Evolutionary conservation across 1,140 invertebrate genomes (phyloP).

Genomic region (Eciton burchellii): DNA sequence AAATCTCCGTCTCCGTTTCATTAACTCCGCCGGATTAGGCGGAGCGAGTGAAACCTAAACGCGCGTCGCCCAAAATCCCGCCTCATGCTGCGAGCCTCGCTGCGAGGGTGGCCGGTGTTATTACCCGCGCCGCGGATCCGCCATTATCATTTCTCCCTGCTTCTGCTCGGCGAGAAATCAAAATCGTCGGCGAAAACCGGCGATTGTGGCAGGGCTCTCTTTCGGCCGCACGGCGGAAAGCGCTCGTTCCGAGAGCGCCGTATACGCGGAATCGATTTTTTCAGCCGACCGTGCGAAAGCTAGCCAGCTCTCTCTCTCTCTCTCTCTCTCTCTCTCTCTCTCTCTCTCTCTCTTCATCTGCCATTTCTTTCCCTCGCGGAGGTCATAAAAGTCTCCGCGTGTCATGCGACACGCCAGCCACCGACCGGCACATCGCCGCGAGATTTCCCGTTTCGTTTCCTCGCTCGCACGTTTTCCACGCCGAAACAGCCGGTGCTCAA

Average conservation of each 20-base stretch:
- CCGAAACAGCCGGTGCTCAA: slow-evolving; percentile 61
- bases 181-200: slow-evolving; percentile 62
- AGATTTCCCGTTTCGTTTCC: slow-evolving; percentile 65
- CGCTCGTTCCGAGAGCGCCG: slow-evolving; percentile 15
- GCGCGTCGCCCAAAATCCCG: slow-evolving; percentile 43
- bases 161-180: slow-evolving; percentile 29
- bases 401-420: slow-evolving; percentile 78
- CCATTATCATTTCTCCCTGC: slow-evolving; percentile 47
- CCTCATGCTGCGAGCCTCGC: slow-evolving; percentile 42
- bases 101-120: slow-evolving; percentile 54
- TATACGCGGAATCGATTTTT: slow-evolving; percentile 46
- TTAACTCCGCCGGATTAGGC: slow-evolving; percentile 35
- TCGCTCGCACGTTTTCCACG: slow-evolving; percentile 62
- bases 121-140: slow-evolving; percentile 41
- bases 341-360: background rate
- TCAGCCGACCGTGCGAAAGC: slow-evolving; percentile 11
- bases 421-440: slow-evolving; percentile 33
- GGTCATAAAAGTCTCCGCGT: slow-evolving; percentile 78
- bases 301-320: slow-evolving; percentile 28
- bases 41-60: slow-evolving; percentile 57
- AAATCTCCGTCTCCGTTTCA: slow-evolving; percentile 27
- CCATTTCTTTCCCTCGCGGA: slow-evolving; percentile 44
- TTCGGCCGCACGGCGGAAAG: no score
- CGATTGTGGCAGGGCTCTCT: no score
- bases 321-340: slow-evolving; percentile 28